These are phyloP conservation scores for Leucania comma DNA, from an alignment of 2,888 invertebrate species.

Conservation along the genomic window DNA sequence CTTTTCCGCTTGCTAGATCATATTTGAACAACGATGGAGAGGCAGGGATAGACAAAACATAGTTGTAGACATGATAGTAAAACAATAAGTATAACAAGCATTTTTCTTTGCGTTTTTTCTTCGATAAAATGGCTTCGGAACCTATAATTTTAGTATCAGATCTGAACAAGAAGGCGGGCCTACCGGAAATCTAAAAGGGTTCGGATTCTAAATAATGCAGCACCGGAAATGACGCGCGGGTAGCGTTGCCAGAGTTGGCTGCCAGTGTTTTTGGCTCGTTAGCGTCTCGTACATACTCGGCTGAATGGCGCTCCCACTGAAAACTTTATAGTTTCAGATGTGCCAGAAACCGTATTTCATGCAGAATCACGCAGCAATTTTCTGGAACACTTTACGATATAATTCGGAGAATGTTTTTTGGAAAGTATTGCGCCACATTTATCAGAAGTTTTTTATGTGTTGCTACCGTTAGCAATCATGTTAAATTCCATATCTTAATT, in stretches of 20 bases:
- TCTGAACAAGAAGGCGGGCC: constrained; percentile 46
- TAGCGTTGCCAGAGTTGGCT: constrained; percentile 64
- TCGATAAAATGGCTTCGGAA: constrained; percentile 31
- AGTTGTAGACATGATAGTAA: background rate
- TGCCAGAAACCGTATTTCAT: constrained; percentile 62
- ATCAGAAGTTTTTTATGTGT: constrained; percentile 3
- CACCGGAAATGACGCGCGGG: constrained; percentile 78
- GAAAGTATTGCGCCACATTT: constrained; percentile 15
- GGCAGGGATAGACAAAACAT: background rate
- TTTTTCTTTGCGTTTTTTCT: background rate
- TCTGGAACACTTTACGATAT: constrained; percentile 45
- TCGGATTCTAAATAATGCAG: constrained; percentile 71
- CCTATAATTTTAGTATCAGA: constrained; percentile 31
- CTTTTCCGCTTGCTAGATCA: constrained; percentile 28
- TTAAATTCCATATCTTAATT: background rate
- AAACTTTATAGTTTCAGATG: constrained; percentile 62
- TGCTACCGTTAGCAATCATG: background rate
- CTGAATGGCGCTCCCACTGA: constrained; percentile 64
- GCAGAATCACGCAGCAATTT: constrained; percentile 39
- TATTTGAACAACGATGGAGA: constrained; percentile 23
- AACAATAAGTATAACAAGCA: too few species aligned
- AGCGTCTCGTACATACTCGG: constrained; percentile 56
- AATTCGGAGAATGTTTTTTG: constrained; percentile 25
- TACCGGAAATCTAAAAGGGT: constrained; percentile 74
- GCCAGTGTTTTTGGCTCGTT: constrained; percentile 70